A percentile compares a stretch with the other conserved stretches of the same genome.
Evolutionary conservation across 2,797 vertebrate species (phyloP).

Genomic region (Varecia variegata): DNA sequence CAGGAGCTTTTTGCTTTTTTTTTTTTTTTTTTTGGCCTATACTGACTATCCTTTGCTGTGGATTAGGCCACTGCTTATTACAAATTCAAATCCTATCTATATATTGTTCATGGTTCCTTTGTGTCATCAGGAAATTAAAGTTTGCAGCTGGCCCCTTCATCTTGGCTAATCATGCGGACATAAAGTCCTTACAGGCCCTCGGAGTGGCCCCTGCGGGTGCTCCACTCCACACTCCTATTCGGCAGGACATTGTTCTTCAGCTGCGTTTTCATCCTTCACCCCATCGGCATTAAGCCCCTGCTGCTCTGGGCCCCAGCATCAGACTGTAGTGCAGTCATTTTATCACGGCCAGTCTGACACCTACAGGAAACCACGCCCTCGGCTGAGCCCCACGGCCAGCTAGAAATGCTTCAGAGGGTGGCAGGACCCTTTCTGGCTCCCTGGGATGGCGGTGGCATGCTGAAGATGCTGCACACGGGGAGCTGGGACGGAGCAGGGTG

Average conservation of each 20-base stretch:
- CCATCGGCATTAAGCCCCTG: slow-evolving; percentile 79
- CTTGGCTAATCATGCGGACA: slow-evolving; percentile 87
- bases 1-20: neutral
- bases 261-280: slow-evolving; percentile 79
- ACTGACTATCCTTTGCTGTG: slow-evolving; percentile 70
- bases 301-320: slow-evolving; percentile 79
- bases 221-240: slow-evolving; percentile 80
- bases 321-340: slow-evolving; percentile 77
- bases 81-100: slow-evolving; percentile 83
- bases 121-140: slow-evolving; percentile 87
- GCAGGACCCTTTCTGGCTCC: neutral
- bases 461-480: neutral
- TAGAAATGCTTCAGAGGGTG: neutral
- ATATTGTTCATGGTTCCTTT: slow-evolving; percentile 84
- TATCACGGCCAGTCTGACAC: slow-evolving; percentile 71
- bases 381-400: neutral
- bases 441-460: neutral
- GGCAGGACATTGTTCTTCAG: slow-evolving; percentile 81
- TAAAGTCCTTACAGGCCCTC: slow-evolving; percentile 84
- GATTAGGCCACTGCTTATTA: slow-evolving; percentile 78
- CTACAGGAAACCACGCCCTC: neutral
- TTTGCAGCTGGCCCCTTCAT: slow-evolving; percentile 89
- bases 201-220: slow-evolving; percentile 80
- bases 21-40: slow-evolving; percentile 27
- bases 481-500: neutral